Conservation (phyloP, 2,113 vertebrate genomes). For the Spilogale gracilis region DNA sequence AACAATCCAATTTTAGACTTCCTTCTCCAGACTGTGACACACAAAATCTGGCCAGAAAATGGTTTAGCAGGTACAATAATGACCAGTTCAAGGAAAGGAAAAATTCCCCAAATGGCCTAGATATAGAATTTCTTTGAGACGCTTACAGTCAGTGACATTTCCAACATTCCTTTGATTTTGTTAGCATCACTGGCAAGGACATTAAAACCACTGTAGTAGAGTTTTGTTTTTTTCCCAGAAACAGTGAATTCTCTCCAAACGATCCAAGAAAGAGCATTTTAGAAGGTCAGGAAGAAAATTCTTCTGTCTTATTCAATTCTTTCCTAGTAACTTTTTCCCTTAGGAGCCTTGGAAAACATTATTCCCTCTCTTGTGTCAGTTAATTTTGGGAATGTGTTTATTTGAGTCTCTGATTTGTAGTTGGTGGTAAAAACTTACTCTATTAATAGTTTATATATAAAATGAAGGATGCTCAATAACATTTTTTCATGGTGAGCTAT, state of each 20-base stretch:
- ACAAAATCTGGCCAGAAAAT: constrained; percentile 65
- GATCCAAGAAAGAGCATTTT: constrained; percentile 8
- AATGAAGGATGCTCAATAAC: not conserved
- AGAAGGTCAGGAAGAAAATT: constrained; percentile 38
- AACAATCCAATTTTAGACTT: constrained; percentile 75
- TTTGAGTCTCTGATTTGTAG: not conserved
- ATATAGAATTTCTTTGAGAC: constrained; percentile 60
- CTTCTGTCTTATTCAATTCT: not conserved
- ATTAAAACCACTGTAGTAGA: constrained; percentile 35
- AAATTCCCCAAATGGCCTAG: constrained; percentile 42
- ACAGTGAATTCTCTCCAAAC: constrained; percentile 6
- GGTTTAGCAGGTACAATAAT: constrained; percentile 64
- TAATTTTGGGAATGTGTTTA: not conserved
- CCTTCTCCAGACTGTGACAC: constrained; percentile 62
- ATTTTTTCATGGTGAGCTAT: not conserved
- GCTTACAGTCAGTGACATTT: constrained; percentile 58
- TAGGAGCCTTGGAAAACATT: not conserved
- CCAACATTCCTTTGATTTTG: constrained; percentile 68
- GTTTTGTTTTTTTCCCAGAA: constrained; percentile 22
- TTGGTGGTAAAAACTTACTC: not conserved
- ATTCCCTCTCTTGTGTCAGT: not conserved
- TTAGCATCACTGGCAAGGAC: constrained; percentile 51
- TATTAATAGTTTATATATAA: not conserved
- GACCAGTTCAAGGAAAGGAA: constrained; percentile 69
- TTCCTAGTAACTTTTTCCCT: constrained; percentile 2